Conservation (phyloP, 2,113 vertebrate genomes). For the Solenodon paradoxus region DNA sequence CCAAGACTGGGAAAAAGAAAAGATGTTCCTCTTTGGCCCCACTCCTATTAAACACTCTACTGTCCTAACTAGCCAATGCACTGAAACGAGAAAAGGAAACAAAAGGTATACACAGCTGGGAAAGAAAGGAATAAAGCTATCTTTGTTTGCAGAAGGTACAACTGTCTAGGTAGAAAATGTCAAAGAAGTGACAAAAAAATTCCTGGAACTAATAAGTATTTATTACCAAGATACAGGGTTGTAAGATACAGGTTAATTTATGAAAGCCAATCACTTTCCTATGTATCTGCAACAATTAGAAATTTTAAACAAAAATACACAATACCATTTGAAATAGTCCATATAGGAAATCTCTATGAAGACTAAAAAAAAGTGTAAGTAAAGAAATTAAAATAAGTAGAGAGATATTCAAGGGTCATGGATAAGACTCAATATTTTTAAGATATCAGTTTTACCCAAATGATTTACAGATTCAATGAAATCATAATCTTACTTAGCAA, state of each 20-base stretch:
- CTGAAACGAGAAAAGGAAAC: not conserved
- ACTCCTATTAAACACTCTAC: not conserved
- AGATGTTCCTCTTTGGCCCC: not conserved
- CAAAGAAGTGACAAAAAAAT: not conserved
- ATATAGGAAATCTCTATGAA: not conserved
- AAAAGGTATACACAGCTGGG: not conserved
- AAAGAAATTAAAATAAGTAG: not conserved
- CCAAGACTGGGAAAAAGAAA: not conserved
- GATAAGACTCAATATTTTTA: not conserved
- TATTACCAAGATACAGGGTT: not conserved
- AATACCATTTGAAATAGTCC: not conserved
- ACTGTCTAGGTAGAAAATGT: not conserved
- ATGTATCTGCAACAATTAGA: not conserved
- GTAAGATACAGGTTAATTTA: not conserved
- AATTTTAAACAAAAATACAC: not conserved
- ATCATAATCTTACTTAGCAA: not conserved
- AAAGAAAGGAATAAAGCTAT: not conserved
- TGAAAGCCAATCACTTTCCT: not conserved
- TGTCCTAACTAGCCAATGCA: not conserved
- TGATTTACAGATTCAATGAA: not conserved
- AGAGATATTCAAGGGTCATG: not conserved
- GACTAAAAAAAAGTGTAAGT: not conserved
- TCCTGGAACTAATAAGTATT: not conserved
- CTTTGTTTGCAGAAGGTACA: not conserved
- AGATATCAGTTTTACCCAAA: not conserved